Evolutionary conservation across 2,113 vertebrate species (phyloP).

Genomic region (Toxotes chatareus): DNA sequence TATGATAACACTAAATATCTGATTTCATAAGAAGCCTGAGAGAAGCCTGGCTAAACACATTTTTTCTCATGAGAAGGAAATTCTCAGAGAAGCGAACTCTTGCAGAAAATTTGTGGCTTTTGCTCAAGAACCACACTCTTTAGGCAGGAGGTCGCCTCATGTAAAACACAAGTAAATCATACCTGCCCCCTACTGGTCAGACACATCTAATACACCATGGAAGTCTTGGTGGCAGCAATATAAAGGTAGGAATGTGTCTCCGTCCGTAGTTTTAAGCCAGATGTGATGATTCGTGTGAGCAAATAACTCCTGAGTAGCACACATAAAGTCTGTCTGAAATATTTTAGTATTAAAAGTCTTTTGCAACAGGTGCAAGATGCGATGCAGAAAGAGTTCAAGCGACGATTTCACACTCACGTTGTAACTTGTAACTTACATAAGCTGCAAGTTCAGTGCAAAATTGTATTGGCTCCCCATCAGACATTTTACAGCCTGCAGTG

Average conservation of each 20-base stretch:
- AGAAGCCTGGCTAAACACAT: background rate
- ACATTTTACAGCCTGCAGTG: background rate
- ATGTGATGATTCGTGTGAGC: background rate
- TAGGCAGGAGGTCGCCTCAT: background rate
- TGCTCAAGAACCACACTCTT: constrained; percentile 1
- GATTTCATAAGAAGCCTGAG: background rate
- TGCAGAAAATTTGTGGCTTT: constrained; percentile 19
- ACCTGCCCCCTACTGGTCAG: constrained; percentile 74
- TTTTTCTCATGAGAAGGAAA: background rate
- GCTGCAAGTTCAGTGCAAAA: background rate
- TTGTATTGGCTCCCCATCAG: background rate
- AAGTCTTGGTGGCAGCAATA: background rate
- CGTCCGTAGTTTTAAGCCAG: background rate
- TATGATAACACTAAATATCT: background rate
- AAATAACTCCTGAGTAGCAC: background rate
- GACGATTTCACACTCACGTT: background rate
- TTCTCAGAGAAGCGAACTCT: background rate
- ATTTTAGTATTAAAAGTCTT: background rate
- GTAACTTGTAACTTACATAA: no score
- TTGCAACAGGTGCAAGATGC: background rate
- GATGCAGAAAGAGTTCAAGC: background rate
- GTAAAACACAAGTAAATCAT: constrained; percentile 47
- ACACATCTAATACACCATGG: background rate
- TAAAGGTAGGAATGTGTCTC: background rate
- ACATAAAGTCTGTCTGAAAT: background rate